A percentile compares a stretch with the other conserved stretches of the same genome.
Evolutionary conservation across 2,113 vertebrate genomes (phyloP).

Genomic region (Montifringilla adamsi): DNA sequence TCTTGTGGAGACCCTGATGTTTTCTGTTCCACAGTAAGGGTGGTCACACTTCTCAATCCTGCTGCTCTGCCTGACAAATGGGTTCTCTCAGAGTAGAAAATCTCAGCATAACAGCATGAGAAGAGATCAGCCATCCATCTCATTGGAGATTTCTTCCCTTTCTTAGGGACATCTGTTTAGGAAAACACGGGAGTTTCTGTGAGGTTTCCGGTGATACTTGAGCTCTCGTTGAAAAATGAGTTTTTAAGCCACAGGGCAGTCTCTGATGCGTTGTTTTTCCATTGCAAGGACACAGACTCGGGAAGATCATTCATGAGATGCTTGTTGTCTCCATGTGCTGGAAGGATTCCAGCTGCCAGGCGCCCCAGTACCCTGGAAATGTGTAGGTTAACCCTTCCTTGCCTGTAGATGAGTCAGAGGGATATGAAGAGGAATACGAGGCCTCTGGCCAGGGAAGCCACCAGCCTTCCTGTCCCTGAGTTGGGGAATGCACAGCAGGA

Average conservation of each 20-base stretch:
- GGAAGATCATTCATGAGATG: constrained; percentile 55
- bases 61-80: neutral
- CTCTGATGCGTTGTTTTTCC: constrained; percentile 12
- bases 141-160: neutral
- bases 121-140: neutral
- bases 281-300: neutral
- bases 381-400: constrained; percentile 57
- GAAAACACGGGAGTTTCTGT: constrained; percentile 21
- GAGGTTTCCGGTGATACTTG: constrained; percentile 30
- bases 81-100: neutral
- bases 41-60: neutral
- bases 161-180: neutral
- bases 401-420: constrained; percentile 24
- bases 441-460: neutral
- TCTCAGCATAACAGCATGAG: neutral
- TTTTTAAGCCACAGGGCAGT: constrained; percentile 13
- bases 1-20: neutral
- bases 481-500: neutral
- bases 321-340: constrained; percentile 11
- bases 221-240: constrained; percentile 51
- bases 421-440: neutral
- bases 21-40: neutral
- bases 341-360: constrained; percentile 13
- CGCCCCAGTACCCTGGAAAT: constrained; percentile 20
- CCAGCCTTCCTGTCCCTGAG: neutral